Evolutionary conservation across 2,888 invertebrate species (phyloP), one percentile per base, ranked within the genome.

Genomic region (Meliscaeva auricollis): DNA sequence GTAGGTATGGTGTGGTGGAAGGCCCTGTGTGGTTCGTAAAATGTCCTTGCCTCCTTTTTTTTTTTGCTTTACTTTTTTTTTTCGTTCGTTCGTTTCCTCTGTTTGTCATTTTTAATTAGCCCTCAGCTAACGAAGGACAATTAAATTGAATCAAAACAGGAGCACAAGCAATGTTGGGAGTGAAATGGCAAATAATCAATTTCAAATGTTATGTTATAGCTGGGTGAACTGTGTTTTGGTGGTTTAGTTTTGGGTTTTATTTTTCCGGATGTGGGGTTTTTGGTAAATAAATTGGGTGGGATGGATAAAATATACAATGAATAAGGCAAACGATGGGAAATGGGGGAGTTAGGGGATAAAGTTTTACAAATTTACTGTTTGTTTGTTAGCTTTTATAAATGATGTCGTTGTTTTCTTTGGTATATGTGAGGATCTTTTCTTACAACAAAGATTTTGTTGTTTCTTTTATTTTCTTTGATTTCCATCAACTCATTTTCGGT

Each of bases 111-210:
- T 85, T 81, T 85, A 85, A 85, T 85, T 85, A 81, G 80, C 76
- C 85, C 72, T 64, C 60, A 73, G 66, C 84, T 80, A 85, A 85
- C 83, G 79, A 85, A 80, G 81, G 80, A 85, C 81, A 85, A 85
- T 81, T 85, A 76, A 75, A 80, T 85, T 79, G 81, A 72, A 76
- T 80, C 75, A 76, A 75, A 80, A 76, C 69, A 69, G 80, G 72
- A 72, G 60, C 66, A 48, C 17, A 9, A 46, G 17, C 56, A 73
- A 41, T 41, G 60, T 80, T 72, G 75, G 75, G 75, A 81, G 72
- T 81, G 73, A 77, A 85, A 81, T 77, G 41, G 81, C 77, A 85
- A 81, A 85, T 81, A 85, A 85, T 85, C 81, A 81, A 85, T 85
- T 81, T 81, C 73, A 77, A 85, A 81, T 81, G 81, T 80, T 70